Base-by-base conservation (phyloP, 2,113 vertebrate genomes). In the Seriola dumerili region DNA sequence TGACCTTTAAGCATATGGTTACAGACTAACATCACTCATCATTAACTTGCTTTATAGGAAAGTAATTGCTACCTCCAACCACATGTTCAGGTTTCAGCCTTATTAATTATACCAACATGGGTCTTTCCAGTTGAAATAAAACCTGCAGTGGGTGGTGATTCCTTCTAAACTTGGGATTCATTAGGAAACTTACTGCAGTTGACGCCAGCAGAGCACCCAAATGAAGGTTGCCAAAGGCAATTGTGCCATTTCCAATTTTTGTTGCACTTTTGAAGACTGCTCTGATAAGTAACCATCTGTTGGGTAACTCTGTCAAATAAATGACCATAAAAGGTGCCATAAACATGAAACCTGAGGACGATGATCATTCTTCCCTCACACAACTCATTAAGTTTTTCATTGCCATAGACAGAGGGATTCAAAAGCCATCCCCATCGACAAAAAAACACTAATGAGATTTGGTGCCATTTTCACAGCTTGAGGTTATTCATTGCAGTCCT, bases 331-430 rank as follows among this genome's bases (percentile, higher is more conserved):
- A 89, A 89, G 5, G 54, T 81, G 54, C 76, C 54, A 84, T 89
- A 84, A 89, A 92, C 84, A 82, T 68, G 70, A 85, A 86, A 93
- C 80, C 90, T 88, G 85, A 85, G 80, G 81, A 87, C 54, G 66
- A 25, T 59, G 46, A 76, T 89, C 52, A 72, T 84, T 88, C 83
- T 81, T 68, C 50, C 50, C 63, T 63, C 71, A 80, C 80, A 85
- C 85, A 90, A 87, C 76, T 83, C 91, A 86, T 92, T 91, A 87
- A 80, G 78, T 89, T 84, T 84, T 55, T 58, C 63, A 75, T 83
- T 40, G 34, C 67, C 6, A 36, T 40, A 78, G 61, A 86, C 42
- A 89, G 50, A 88, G 55, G 23, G 73, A 81, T 68, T 85, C 78
- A 63, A 76, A 84, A 76, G 62, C 57, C 58, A 83, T 85, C 85